Conservation (phyloP, 2,113 vertebrate species). For the Silurus glanis region DNA sequence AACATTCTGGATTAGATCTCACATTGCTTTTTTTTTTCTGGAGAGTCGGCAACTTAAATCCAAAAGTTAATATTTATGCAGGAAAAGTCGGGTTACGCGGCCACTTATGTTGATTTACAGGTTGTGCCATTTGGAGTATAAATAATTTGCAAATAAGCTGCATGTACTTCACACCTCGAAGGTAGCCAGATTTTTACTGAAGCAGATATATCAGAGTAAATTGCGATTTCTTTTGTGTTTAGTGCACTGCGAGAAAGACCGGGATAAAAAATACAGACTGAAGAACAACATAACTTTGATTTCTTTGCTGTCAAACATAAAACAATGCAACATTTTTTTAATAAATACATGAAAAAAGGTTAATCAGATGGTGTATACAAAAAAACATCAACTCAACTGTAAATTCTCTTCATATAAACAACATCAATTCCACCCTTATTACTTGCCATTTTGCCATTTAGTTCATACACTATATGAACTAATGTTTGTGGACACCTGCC, state of each 20-base stretch:
- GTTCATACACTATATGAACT: too few relatives aligned
- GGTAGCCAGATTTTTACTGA: not conserved
- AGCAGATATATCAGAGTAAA: not conserved
- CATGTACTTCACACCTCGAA: not conserved
- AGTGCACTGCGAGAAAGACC: not conserved
- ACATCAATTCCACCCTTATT: not conserved
- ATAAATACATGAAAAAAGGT: not conserved
- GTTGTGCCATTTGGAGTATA: not conserved
- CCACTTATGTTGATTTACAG: not conserved
- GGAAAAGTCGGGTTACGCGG: not conserved
- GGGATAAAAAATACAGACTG: not conserved
- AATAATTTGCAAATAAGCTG: not conserved
- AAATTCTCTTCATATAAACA: not conserved
- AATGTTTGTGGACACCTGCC: too few relatives aligned
- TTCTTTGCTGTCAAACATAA: not conserved
- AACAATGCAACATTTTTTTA: not conserved
- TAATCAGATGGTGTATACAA: not conserved
- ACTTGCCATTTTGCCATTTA: not conserved
- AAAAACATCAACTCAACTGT: not conserved
- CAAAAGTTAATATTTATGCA: slow-evolving; percentile 1
- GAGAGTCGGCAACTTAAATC: not conserved
- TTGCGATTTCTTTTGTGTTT: not conserved
- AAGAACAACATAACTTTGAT: not conserved
- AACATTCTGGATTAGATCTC: not conserved
- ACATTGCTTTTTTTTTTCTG: not conserved